These are phyloP conservation scores for Nephrotoma flavescens DNA, from an alignment of 2,888 invertebrate species.

Conservation along the genomic window DNA sequence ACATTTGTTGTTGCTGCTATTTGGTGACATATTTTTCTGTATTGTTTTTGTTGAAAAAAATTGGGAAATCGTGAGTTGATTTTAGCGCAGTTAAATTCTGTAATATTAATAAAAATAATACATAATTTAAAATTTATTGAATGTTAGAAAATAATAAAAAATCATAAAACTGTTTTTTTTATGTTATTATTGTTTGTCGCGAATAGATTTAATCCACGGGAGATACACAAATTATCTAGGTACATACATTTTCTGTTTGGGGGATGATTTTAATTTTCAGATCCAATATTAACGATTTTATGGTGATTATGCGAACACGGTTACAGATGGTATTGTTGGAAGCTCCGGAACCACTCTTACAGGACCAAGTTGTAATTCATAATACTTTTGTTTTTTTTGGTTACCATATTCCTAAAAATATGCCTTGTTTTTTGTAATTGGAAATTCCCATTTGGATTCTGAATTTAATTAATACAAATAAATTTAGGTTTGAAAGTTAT, in stretches of 20 bases:
- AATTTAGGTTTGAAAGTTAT: no score
- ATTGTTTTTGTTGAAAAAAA: background rate
- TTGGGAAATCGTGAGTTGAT: background rate
- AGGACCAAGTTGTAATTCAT: no score
- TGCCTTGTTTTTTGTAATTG: no score
- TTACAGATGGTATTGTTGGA: no score
- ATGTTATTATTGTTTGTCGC: background rate
- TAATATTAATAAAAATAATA: background rate
- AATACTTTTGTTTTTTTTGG: no score
- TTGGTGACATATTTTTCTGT: background rate
- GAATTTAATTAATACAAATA: no score
- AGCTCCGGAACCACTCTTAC: no score
- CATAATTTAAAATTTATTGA: background rate
- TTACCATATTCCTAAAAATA: no score
- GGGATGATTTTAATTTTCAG: background rate
- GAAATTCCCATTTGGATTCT: no score
- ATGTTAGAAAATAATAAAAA: background rate
- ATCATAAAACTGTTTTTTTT: background rate
- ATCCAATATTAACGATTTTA: background rate
- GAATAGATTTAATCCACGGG: background rate
- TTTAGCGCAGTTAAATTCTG: background rate
- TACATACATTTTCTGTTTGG: background rate
- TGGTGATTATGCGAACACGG: no score
- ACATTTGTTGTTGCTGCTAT: background rate
- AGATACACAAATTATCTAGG: background rate